These are phyloP conservation scores for Turritopsis rubra DNA, from an alignment of 30 jellyfish, hydroid and myxozoan species.

Conservation along the genomic window DNA sequence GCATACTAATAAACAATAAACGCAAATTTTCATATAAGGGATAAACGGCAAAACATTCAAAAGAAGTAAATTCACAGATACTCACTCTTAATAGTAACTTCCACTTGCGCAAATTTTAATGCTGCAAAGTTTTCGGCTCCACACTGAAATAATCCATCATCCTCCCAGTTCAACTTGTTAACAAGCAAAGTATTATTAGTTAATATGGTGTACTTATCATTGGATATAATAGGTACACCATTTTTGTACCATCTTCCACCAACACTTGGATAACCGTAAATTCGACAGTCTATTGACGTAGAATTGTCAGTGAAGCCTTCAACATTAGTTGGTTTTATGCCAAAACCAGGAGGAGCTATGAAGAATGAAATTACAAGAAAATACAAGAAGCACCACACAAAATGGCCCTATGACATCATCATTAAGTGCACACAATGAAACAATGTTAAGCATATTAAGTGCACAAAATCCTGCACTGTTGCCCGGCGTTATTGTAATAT, in stretches of 20 bases:
- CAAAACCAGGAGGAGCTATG: constrained; percentile 14
- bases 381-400: not conserved
- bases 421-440: no score
- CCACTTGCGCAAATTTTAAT: constrained; percentile 42
- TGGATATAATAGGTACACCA: constrained; percentile 43
- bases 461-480: no score
- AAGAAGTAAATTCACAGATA: not conserved
- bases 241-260: constrained; percentile 56
- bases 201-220: constrained; percentile 16
- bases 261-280: constrained; percentile 40
- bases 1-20: not conserved
- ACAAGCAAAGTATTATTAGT: constrained; percentile 43
- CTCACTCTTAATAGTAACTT: constrained; percentile 57
- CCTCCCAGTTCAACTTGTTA: constrained; percentile 50
- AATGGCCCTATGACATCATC: no score
- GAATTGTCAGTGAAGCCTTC: constrained; percentile 69
- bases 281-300: constrained; percentile 58
- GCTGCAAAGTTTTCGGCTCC: constrained; percentile 60
- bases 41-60: no score
- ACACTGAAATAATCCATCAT: constrained; percentile 76
- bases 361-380: not conserved
- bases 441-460: no score
- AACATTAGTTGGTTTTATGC: constrained; percentile 18
- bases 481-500: no score
- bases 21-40: no score